These are phyloP conservation scores for Phrynocephalus vlangalii DNA, from an alignment of 2,797 vertebrate genomes.

Conservation along the genomic window DNA sequence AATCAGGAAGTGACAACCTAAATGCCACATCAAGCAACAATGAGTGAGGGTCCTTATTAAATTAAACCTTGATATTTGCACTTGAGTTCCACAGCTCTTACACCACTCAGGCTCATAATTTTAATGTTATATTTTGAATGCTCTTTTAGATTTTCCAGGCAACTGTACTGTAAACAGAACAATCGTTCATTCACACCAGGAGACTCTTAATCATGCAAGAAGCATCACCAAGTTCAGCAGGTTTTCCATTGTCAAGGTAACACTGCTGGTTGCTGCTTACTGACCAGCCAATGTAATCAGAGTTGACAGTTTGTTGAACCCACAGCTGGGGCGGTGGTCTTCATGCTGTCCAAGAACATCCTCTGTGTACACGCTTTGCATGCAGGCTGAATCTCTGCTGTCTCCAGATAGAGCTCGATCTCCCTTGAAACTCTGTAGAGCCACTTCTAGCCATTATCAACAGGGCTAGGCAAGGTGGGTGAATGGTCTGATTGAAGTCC, in stretches of 20 bases:
- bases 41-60: neutral
- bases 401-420: neutral
- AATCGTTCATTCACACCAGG: neutral
- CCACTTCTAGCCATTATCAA: too few relatives aligned
- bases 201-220: slow-evolving; percentile 22
- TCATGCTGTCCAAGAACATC: slow-evolving; percentile 30
- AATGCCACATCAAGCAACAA: neutral
- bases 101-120: neutral
- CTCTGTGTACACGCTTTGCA: slow-evolving; percentile 7
- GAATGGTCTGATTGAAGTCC: too few relatives aligned
- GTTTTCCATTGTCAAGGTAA: neutral
- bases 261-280: neutral
- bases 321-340: slow-evolving; percentile 2
- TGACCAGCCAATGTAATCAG: neutral
- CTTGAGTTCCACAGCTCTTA: neutral
- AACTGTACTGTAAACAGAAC: neutral
- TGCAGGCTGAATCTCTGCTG: slow-evolving; percentile 33
- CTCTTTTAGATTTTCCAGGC: neutral
- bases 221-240: neutral
- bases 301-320: slow-evolving; percentile 19
- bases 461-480: too few relatives aligned
- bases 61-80: neutral
- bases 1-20: neutral
- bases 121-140: neutral
- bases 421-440: too few relatives aligned